phyloP scores from a whole-genome alignment of 1,140 invertebrate species.

The Melitaea cinxia region DNA sequence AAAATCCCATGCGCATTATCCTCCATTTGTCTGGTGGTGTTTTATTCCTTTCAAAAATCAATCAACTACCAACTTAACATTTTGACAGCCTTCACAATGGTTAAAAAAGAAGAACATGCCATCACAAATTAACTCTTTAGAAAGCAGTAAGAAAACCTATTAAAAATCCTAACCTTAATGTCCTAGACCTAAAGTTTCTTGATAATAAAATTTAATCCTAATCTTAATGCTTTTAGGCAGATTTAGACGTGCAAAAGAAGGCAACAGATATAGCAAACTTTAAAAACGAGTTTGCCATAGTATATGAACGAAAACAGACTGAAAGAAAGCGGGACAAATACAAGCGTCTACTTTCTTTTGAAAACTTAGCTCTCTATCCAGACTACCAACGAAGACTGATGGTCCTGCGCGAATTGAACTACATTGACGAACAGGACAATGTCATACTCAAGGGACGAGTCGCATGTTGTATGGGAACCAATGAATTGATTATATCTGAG shows the following conservation, averaged over 20 bases:
- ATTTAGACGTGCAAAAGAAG: constrained; percentile 63
- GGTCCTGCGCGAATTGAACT: constrained; percentile 90
- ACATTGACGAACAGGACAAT: constrained; percentile 84
- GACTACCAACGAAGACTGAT: constrained; percentile 93
- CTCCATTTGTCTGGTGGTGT: too few species aligned
- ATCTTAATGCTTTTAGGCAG: constrained; percentile 48
- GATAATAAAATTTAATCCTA: not conserved
- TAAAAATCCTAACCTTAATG: too few species aligned
- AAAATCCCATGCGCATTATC: too few species aligned
- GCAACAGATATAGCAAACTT: constrained; percentile 75
- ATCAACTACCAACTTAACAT: too few species aligned
- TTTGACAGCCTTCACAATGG: too few species aligned
- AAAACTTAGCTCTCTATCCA: constrained; percentile 92
- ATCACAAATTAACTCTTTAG: too few species aligned
- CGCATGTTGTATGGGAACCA: constrained; percentile 97
- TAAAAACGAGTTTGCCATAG: constrained; percentile 87
- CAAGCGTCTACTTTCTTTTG: constrained; percentile 90
- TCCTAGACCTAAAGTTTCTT: too few species aligned
- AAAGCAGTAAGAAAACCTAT: too few species aligned
- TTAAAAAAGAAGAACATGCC: too few species aligned
- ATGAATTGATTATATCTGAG: constrained; percentile 97
- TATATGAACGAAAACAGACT: constrained; percentile 88
- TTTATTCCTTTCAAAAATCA: too few species aligned
- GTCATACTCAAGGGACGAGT: constrained; percentile 84
- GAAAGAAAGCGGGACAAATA: constrained; percentile 88